Base-by-base conservation (phyloP, 30 jellyfish, hydroid and myxozoan genomes). In the Sanderia malayensis region DNA sequence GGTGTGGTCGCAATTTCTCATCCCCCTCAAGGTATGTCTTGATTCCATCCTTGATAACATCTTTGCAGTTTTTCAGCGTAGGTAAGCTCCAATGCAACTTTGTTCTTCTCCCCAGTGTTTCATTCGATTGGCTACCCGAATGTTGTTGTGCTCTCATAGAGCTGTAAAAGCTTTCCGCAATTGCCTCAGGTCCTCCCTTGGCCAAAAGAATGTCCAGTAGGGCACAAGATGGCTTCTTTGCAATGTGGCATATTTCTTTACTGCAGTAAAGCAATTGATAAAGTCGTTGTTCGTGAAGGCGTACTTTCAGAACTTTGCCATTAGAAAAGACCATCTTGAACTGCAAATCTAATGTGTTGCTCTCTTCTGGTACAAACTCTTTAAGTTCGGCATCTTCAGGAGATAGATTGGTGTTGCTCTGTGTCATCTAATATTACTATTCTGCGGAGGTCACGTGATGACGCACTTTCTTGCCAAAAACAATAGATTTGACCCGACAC, bases 111-210 rank as follows among this genome's bases (percentile, higher is more conserved):
- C 75, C 74, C 18, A 77, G 82, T 3, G 82, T 26, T 31, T 34
- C 81, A 44, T 63, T 77, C 1, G 74, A 62, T 52, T 62, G 89
- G 24, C 84, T 62, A 25, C 82, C 77, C 10, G 64, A n/a, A 31
- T 63, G 89, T 31, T 77, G 83, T 46, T 61, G 82, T 45, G 23
- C 44, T 13, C 61, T 61, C 82, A 64, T 62, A 4, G 72, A 61
- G 32, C 47, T 61, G 84, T 77, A 64, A 34, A 64, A 77, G 70
- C 87, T 74, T 34, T 77, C 73, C 18, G 89, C 82, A 13, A 61
- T 77, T 25, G 81, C 84, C 17, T 77, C 89, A 27, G 72, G 89
- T 24, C 89, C 89, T n/a, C 61, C 84, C 47, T 77, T 62, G 15
- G 82, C 72, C 23, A 61, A 34, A 0, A 46, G 63, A 20, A 77